These are phyloP conservation scores for Calvadosia cruxmelitensis DNA, from an alignment of 30 jellyfish, hydroid and myxozoan species.

Conservation along the genomic window DNA sequence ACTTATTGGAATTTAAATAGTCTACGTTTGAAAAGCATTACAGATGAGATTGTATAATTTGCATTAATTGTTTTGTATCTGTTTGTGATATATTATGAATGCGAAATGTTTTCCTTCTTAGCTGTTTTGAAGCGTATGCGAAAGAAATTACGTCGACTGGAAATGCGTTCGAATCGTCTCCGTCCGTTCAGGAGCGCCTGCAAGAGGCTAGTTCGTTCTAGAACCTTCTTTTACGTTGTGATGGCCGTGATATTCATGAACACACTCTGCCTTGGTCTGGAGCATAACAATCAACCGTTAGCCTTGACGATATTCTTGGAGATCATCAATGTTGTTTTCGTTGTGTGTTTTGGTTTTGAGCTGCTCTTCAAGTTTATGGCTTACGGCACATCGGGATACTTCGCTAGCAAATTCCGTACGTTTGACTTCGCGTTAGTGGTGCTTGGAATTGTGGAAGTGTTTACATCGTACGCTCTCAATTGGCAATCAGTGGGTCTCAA, in stretches of 20 bases:
- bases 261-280: slow-evolving; percentile 7
- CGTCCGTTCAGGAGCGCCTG: neutral
- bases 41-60: no score
- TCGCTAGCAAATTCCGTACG: slow-evolving; percentile 7
- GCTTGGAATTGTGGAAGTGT: slow-evolving; percentile 15
- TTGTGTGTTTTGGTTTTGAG: slow-evolving; percentile 14
- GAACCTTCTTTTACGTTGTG: slow-evolving; percentile 15
- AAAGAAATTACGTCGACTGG: neutral
- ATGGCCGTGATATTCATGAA: slow-evolving; percentile 8
- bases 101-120: no score
- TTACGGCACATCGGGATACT: slow-evolving; percentile 8
- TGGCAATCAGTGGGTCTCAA: slow-evolving; percentile 25
- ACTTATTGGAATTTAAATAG: no score
- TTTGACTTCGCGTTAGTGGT: slow-evolving; percentile 9
- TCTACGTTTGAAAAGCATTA: no score
- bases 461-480: slow-evolving; percentile 1
- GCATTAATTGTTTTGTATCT: no score
- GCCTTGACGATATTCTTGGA: neutral
- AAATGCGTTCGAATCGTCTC: neutral
- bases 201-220: slow-evolving; percentile 7
- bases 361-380: slow-evolving; percentile 13
- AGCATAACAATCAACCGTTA: neutral
- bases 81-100: no score
- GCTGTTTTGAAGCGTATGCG: no score
- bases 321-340: slow-evolving; percentile 9